Conservation (phyloP, 2,888 invertebrate genomes). For the Hermaeophaga mercurialis region DNA sequence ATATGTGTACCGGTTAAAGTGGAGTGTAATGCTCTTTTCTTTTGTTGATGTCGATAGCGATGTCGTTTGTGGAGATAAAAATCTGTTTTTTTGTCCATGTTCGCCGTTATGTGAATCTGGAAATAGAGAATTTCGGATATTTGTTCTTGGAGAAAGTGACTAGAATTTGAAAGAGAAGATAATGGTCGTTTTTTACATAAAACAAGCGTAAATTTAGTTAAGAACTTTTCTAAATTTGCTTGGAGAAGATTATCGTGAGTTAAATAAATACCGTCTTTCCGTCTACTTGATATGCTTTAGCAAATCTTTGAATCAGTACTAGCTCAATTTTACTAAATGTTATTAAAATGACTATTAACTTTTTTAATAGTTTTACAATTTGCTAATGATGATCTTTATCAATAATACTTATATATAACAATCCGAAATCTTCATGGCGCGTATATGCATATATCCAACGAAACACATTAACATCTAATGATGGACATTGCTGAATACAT, state of each 20-base stretch:
- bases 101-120: slow-evolving; percentile 13
- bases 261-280: not conserved
- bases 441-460: too few species aligned
- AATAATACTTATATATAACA: too few species aligned
- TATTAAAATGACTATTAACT: too few species aligned
- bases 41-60: slow-evolving; percentile 21
- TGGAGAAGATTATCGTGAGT: not conserved
- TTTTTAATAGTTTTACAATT: too few species aligned
- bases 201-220: slow-evolving; percentile 5
- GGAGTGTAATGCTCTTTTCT: slow-evolving; percentile 19
- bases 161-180: slow-evolving; percentile 7
- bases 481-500: too few species aligned
- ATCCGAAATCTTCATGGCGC: too few species aligned
- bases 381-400: too few species aligned
- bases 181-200: slow-evolving; percentile 1
- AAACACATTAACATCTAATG: too few species aligned
- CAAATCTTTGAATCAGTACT: too few species aligned
- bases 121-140: slow-evolving; percentile 3
- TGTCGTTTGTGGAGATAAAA: slow-evolving; percentile 22
- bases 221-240: not conserved
- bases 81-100: slow-evolving; percentile 15
- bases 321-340: too few species aligned
- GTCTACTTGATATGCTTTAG: too few species aligned
- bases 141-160: slow-evolving; percentile 6
- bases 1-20: slow-evolving; percentile 26